phyloP scores from a whole-genome alignment of 2,113 vertebrate species.

The Nothobranchius kuhntae region DNA sequence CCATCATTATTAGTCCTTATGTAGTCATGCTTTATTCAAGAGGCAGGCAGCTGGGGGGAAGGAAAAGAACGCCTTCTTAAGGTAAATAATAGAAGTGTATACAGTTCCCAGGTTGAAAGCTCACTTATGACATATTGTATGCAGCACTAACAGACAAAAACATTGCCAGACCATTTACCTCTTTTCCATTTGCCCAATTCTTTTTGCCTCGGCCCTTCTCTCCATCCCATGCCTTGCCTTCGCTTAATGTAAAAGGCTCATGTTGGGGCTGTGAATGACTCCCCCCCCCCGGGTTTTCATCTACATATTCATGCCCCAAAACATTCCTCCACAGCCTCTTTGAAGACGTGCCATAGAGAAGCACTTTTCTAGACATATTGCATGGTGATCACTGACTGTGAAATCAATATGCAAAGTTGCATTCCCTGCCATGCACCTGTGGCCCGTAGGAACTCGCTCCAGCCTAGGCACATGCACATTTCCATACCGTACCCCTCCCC shows the following conservation, averaged over 20 bases:
- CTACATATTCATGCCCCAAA: slow-evolving; percentile 74
- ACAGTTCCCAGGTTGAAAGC: not conserved
- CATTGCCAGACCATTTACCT: slow-evolving; percentile 44
- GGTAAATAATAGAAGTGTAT: slow-evolving; percentile 19
- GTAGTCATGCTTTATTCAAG: slow-evolving; percentile 46
- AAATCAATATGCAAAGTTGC: slow-evolving; percentile 62
- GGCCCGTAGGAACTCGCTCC: slow-evolving; percentile 28
- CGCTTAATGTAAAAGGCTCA: slow-evolving; percentile 60
- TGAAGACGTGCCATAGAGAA: slow-evolving; percentile 61
- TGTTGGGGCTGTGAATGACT: slow-evolving; percentile 58
- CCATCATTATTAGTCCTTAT: slow-evolving; percentile 35
- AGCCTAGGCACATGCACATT: slow-evolving; percentile 11
- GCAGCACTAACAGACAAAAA: slow-evolving; percentile 32
- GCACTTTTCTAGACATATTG: slow-evolving; percentile 56
- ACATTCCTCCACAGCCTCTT: slow-evolving; percentile 53
- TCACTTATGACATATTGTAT: slow-evolving; percentile 4
- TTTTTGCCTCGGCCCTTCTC: slow-evolving; percentile 29
- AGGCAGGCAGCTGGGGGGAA: slow-evolving; percentile 6
- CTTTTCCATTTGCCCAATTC: slow-evolving; percentile 24
- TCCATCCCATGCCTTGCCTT: slow-evolving; percentile 43
- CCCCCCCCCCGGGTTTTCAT: slow-evolving; percentile 53
- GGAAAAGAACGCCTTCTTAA: slow-evolving; percentile 13
- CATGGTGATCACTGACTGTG: slow-evolving; percentile 61
- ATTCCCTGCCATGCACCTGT: slow-evolving; percentile 56
- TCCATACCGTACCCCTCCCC: slow-evolving; percentile 3